phyloP scores from a whole-genome alignment of 2,113 vertebrate genomes.

The Nasalis larvatus region DNA sequence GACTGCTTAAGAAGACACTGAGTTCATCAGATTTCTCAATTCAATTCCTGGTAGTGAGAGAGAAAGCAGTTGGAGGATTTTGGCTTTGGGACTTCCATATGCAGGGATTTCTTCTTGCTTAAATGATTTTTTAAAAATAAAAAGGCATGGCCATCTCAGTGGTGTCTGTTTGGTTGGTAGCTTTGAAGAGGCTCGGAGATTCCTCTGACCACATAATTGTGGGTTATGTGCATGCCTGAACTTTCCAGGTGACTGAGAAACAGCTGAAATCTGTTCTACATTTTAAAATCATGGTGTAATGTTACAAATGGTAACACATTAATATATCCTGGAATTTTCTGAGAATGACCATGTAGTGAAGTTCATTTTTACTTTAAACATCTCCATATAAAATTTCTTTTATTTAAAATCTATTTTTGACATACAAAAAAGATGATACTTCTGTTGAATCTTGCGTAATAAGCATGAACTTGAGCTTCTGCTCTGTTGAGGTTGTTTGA shows the following conservation, averaged over 20 bases:
- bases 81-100: not conserved
- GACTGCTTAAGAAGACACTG: not conserved
- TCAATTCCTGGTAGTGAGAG: not conserved
- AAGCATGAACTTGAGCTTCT: not conserved
- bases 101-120: not conserved
- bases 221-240: not conserved
- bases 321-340: not conserved
- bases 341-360: not conserved
- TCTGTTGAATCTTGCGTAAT: conserved; percentile 3
- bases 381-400: not conserved
- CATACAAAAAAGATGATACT: not conserved
- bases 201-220: not conserved
- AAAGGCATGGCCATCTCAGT: rapidly evolving
- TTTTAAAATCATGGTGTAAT: conserved; percentile 2
- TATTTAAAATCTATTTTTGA: conserved; percentile 32
- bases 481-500: not conserved
- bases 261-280: conserved; percentile 19
- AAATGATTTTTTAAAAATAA: not conserved
- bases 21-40: not conserved
- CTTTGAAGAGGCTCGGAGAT: not conserved
- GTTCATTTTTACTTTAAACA: not conserved
- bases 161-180: not conserved
- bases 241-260: conserved; percentile 14
- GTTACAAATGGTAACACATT: not conserved
- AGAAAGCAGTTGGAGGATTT: not conserved